Conservation (phyloP, 1,140 invertebrate genomes). For the Drusus annulatus region DNA sequence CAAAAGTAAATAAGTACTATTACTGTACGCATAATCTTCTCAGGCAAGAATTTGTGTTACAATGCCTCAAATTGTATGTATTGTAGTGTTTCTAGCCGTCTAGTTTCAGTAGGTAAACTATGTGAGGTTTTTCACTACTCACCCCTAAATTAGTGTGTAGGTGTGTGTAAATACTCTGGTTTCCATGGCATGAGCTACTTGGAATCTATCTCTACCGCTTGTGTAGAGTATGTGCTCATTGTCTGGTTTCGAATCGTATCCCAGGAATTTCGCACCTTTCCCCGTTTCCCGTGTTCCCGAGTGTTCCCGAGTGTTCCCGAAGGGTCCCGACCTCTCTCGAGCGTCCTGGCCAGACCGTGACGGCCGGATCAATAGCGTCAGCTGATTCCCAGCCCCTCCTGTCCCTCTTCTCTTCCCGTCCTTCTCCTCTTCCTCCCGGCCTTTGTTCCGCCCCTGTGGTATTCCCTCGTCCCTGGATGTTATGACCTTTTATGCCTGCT, state of each 20-base stretch:
- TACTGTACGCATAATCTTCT: too few species aligned
- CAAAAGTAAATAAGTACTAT: too few species aligned
- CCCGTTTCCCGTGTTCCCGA: background rate
- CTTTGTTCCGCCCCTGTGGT: background rate
- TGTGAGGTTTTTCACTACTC: too few species aligned
- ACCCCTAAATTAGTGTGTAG: too few species aligned
- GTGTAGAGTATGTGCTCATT: background rate
- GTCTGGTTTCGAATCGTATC: background rate
- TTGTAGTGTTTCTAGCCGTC: too few species aligned
- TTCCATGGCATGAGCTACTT: too few species aligned
- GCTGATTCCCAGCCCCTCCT: background rate
- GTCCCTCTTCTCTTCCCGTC: background rate
- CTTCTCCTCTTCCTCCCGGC: too few species aligned
- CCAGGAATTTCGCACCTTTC: conserved; percentile 6
- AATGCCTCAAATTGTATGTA: too few species aligned
- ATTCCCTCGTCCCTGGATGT: conserved; percentile 12
- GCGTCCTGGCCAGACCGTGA: conserved; percentile 36
- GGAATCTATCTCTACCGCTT: too few species aligned
- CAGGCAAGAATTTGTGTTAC: too few species aligned
- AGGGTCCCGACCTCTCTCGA: background rate
- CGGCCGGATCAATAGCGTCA: conserved; percentile 33
- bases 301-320: conserved; percentile 1
- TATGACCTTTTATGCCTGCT: conserved; percentile 29
- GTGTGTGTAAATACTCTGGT: background rate
- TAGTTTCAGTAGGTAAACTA: too few species aligned